phyloP scores from a whole-genome alignment of 2,888 invertebrate species.

The Netelia inedita region DNA sequence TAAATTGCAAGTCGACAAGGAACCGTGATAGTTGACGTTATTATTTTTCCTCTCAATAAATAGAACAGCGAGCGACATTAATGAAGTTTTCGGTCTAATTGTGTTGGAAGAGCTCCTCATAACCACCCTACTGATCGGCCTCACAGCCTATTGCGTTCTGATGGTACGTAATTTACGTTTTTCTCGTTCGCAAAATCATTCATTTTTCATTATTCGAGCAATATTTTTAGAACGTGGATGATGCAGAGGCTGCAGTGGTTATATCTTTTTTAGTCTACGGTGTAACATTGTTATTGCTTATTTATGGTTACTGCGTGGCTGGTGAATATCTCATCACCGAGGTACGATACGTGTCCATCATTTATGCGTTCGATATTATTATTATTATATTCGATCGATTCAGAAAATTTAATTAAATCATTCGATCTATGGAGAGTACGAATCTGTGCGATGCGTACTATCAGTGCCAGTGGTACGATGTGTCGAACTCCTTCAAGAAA shows the following conservation, averaged over 20 bases:
- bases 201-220: slow-evolving; percentile 12
- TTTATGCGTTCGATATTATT: background rate
- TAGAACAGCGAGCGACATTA: slow-evolving; percentile 46
- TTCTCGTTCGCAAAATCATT: background rate
- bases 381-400: background rate
- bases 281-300: slow-evolving; percentile 52
- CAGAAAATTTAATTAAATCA: background rate
- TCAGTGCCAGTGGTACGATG: slow-evolving; percentile 87
- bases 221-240: slow-evolving; percentile 28
- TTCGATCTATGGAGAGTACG: slow-evolving; percentile 80
- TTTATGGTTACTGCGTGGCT: slow-evolving; percentile 71
- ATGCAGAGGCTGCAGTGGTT: slow-evolving; percentile 28
- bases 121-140: slow-evolving; percentile 54
- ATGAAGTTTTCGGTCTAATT: slow-evolving; percentile 38
- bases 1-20: background rate
- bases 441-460: slow-evolving; percentile 86
- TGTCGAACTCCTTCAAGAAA: slow-evolving; percentile 84
- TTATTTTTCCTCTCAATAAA: background rate
- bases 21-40: no score
- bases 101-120: slow-evolving; percentile 60
- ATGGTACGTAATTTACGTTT: slow-evolving; percentile 39
- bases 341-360: slow-evolving; percentile 48
- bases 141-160: slow-evolving; percentile 55
- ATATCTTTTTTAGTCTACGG: slow-evolving; percentile 60
- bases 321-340: slow-evolving; percentile 70